Evolutionary conservation across 2,888 invertebrate species (phyloP), one percentile per base, ranked within the genome.

Genomic region (Psococerastis gibbosa): DNA sequence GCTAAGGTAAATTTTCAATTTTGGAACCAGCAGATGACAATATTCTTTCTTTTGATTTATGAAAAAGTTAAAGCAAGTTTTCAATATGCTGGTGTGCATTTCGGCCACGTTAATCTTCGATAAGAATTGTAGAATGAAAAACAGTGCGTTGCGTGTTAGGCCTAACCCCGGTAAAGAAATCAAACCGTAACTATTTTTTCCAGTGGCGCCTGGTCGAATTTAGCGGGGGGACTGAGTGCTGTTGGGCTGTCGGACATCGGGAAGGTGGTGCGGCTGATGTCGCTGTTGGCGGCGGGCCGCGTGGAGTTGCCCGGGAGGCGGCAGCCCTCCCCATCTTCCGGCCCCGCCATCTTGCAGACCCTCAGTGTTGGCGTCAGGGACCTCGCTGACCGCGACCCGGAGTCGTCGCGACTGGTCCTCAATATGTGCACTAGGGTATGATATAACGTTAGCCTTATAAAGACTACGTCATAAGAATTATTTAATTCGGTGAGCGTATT

Each of bases 191-290:
- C n/a, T n/a, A n/a, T n/a, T n/a, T n/a, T n/a, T n/a, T 47, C 22
- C 53, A 66, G 65, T 54, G 61, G 61, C 9, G 57, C 59, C 41
- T 59, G 62, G 2, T 65, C 64, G 50, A 62, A 61, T 49, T 53
- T 67, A 41, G 59, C 62, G 2, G 56, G 58, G 22, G 66, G 65
- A 3, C 54, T 68, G 43, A 60, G 62, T 46, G 59, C 60, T 11
- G 60, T 68, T 22, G 67, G 67, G n/a, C 57, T 74, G 45, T 65
- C 67, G 2, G 71, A 73, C 55, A 68, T 73, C 27, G 62, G 66
- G 44, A 66, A 70, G 52, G 63, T 73, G 1, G 67, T 72, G 1
- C 62, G 67, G 9, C 59, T 73, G 20, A 73, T 73, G 73, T 68
- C 68, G 18, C 55, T 73, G 43, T 67, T 69, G 34, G 71, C 73